Conservation (phyloP, 2,113 vertebrate species). For the Eudyptes chrysolophus region DNA sequence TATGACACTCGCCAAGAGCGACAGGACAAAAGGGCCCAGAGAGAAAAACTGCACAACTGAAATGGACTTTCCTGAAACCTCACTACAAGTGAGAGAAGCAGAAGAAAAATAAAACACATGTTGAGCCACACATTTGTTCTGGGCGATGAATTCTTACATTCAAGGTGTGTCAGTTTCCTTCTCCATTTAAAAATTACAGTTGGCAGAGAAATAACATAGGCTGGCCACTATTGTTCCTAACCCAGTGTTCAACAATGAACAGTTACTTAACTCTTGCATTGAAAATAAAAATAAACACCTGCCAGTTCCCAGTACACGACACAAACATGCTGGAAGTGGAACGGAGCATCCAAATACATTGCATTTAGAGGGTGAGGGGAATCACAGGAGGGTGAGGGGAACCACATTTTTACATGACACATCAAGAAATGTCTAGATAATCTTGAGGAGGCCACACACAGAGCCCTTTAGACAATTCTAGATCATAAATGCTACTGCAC, state of each 20-base stretch:
- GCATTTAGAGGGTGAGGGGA: not conserved
- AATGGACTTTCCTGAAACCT: not conserved
- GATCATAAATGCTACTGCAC: not conserved
- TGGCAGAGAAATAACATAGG: not conserved
- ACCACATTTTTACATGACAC: not conserved
- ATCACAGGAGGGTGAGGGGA: not conserved
- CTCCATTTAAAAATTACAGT: not conserved
- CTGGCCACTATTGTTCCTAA: conserved; percentile 2
- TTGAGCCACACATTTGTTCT: not conserved
- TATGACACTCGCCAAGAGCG: not conserved
- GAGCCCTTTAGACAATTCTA: not conserved
- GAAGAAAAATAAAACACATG: not conserved
- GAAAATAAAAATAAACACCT: not conserved
- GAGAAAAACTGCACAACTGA: not conserved
- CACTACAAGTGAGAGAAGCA: not conserved
- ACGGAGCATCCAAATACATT: not conserved
- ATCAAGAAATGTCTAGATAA: not conserved
- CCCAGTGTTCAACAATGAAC: not conserved
- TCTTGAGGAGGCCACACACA: not conserved
- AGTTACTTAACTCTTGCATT: not conserved
- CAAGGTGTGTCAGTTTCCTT: not conserved
- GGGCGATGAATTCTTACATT: not conserved
- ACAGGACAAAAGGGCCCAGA: not conserved
- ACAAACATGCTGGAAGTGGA: not conserved
- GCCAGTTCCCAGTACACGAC: not conserved